A percentile compares a stretch with the other conserved stretches of the same genome.
phyloP scores from a whole-genome alignment of 92 coral and sea anemone species.

The Paramuricea clavata region DNA sequence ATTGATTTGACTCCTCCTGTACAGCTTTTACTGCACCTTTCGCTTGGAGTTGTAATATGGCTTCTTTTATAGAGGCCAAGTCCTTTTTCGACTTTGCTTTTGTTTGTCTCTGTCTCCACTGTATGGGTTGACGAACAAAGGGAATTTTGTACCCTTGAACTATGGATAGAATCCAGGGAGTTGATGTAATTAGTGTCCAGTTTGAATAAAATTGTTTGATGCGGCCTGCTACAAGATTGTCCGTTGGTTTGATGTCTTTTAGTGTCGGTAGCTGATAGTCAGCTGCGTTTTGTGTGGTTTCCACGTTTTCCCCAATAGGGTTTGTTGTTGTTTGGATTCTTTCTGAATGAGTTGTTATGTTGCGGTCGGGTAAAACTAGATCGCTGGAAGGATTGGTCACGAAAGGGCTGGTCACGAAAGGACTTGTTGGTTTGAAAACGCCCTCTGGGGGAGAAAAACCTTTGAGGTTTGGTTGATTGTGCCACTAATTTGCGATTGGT shows the following conservation, averaged over 20 bases:
- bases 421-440: conserved; percentile 27
- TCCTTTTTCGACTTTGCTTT: conserved; percentile 27
- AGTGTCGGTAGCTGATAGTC: conserved; percentile 26
- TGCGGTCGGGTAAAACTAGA: neutral
- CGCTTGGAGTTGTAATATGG: neutral
- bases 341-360: neutral
- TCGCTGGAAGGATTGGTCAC: conserved; percentile 22
- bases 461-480: conserved; percentile 19
- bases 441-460: neutral
- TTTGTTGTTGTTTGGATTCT: conserved; percentile 19
- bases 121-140: conserved; percentile 26
- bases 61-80: neutral
- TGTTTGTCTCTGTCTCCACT: conserved; percentile 35
- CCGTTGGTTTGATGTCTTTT: neutral
- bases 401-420: too few relatives aligned
- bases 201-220: conserved; percentile 28
- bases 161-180: conserved; percentile 27
- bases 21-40: neutral
- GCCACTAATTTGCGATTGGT: conserved; percentile 34
- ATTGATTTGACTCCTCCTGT: neutral
- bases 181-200: conserved; percentile 20
- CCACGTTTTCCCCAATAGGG: too few relatives aligned
- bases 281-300: conserved; percentile 29
- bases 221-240: conserved; percentile 22
- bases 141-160: conserved; percentile 29